Conservation (phyloP, 2,113 vertebrate genomes). For the Neodon shergylaensis region DNA sequence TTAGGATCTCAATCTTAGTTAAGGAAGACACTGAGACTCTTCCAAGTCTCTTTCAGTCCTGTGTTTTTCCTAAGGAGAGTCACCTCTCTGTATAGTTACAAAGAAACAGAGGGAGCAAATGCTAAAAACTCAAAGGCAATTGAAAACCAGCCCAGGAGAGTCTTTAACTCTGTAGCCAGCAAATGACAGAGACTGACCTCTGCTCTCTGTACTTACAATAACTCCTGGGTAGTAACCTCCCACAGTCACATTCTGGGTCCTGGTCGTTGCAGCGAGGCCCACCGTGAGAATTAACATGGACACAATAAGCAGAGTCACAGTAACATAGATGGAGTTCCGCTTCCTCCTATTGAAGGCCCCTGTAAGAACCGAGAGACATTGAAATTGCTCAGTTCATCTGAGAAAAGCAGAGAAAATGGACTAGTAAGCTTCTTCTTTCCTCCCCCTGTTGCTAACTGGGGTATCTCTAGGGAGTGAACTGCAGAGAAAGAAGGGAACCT, state of each 20-base stretch:
- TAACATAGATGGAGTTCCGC: conserved; percentile 96
- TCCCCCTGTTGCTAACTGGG: not conserved
- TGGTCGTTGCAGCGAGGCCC: conserved; percentile 96
- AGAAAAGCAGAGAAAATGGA: conserved; percentile 41
- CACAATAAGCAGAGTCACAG: conserved; percentile 94
- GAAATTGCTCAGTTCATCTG: conserved; percentile 77
- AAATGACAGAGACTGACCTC: conserved; percentile 79
- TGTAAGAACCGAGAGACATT: conserved; percentile 87
- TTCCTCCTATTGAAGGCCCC: conserved; percentile 97
- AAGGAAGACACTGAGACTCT: conserved; percentile 15
- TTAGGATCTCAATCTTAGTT: not conserved
- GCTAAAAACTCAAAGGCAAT: conserved; percentile 71
- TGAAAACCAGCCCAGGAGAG: conserved; percentile 68
- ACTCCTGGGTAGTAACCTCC: conserved; percentile 98
- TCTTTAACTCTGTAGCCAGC: conserved; percentile 68
- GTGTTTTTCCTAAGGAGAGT: not conserved
- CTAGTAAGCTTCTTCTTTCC: conserved; percentile 48
- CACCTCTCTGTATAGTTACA: conserved; percentile 19
- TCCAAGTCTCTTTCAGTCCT: not conserved
- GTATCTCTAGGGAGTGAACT: conserved; percentile 22
- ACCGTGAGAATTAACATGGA: conserved; percentile 97
- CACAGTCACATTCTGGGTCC: conserved; percentile 98
- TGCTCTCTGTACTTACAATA: conserved; percentile 93
- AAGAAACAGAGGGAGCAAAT: conserved; percentile 72
- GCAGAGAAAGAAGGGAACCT: not conserved